These are phyloP conservation scores for Coluber constrictor DNA, from an alignment of 2,797 vertebrate species.

Conservation along the genomic window DNA sequence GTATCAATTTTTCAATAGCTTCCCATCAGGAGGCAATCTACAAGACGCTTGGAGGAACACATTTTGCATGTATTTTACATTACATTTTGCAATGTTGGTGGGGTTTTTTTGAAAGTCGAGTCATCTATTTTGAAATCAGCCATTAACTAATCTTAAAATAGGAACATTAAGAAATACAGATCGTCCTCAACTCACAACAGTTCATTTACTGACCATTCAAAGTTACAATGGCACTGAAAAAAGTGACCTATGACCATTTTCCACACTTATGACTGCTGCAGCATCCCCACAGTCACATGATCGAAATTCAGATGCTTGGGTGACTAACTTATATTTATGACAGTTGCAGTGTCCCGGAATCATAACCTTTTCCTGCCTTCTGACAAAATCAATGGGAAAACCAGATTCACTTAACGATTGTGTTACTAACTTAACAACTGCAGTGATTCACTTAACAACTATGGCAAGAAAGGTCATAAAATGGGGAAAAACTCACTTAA, in stretches of 20 bases:
- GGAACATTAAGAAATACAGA: background rate
- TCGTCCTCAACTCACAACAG: background rate
- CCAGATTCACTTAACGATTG: background rate
- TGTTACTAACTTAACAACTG: background rate
- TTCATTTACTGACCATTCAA: background rate
- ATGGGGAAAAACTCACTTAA: background rate
- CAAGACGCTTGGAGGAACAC: background rate
- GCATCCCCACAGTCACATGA: background rate
- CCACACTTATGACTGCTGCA: background rate
- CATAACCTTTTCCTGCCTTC: background rate
- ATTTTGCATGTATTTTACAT: slow-evolving; percentile 22
- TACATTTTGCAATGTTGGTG: background rate
- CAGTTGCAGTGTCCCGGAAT: background rate
- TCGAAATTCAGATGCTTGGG: background rate
- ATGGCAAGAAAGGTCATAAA: background rate
- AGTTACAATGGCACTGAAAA: background rate
- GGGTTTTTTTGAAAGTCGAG: background rate
- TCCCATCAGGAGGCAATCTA: slow-evolving; percentile 3
- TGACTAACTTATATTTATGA: background rate
- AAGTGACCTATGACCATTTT: background rate
- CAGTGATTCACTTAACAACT: background rate
- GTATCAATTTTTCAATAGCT: slow-evolving; percentile 18
- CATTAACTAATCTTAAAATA: slow-evolving; percentile 48
- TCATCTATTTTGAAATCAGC: slow-evolving; percentile 10
- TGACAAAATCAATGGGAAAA: background rate